These are phyloP conservation scores for Jordanella pulchra DNA, from an alignment of 2,797 vertebrate genomes.

Conservation along the genomic window DNA sequence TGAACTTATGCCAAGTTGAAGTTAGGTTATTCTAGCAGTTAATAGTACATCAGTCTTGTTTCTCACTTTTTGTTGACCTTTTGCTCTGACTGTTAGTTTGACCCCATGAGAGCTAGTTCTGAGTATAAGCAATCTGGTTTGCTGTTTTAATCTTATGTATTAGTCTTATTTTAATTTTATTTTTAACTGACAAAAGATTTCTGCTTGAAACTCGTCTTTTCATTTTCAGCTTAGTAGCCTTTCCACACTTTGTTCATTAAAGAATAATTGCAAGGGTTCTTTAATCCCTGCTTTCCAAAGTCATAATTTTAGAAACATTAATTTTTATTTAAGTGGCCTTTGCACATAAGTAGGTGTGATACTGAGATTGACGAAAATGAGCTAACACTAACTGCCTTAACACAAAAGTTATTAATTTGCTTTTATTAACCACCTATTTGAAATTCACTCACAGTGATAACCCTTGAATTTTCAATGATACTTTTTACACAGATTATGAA, in stretches of 20 bases:
- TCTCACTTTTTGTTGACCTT: conserved; percentile 48
- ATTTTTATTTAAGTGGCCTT: background rate
- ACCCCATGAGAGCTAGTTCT: conserved; percentile 21
- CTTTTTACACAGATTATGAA: conserved; percentile 14
- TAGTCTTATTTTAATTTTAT: background rate
- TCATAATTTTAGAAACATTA: background rate
- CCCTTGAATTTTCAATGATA: background rate
- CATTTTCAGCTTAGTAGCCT: background rate
- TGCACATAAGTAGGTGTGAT: background rate
- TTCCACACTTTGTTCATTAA: background rate
- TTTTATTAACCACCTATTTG: conserved; percentile 1
- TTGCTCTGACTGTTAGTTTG: conserved; percentile 41
- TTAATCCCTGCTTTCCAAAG: background rate
- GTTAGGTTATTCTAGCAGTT: conserved; percentile 60
- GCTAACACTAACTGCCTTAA: background rate
- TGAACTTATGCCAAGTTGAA: conserved; percentile 65
- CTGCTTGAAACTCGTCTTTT: conserved; percentile 1
- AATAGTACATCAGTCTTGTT: conserved; percentile 49
- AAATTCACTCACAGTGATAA: conserved; percentile 2
- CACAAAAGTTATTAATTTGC: background rate
- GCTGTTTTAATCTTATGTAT: conserved; percentile 10
- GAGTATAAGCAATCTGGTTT: conserved; percentile 1
- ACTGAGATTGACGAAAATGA: conserved; percentile 9
- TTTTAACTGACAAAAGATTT: background rate
- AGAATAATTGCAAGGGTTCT: background rate